These are phyloP conservation scores for Enteromius argenteus DNA, from an alignment of 2,797 vertebrate species.

Conservation along the genomic window DNA sequence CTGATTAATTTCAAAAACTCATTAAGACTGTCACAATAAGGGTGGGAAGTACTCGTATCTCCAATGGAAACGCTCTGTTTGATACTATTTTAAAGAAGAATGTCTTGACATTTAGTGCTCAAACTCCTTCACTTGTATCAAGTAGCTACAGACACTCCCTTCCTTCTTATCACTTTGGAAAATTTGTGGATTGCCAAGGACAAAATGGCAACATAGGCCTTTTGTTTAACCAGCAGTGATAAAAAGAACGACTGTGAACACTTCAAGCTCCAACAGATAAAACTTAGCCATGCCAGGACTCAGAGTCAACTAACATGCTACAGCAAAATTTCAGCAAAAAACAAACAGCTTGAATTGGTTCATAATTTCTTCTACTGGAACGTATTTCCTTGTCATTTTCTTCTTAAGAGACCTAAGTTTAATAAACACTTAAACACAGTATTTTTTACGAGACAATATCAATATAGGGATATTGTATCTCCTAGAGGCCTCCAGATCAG, in stretches of 20 bases:
- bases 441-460: not conserved
- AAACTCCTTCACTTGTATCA: constrained; percentile 43
- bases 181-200: constrained; percentile 53
- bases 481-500: not conserved
- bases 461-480: not conserved
- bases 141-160: constrained; percentile 29
- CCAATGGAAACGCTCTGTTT: not conserved
- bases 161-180: constrained; percentile 42
- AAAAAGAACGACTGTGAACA: constrained; percentile 33
- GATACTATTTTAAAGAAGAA: constrained; percentile 13
- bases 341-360: not conserved
- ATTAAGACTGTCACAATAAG: not conserved
- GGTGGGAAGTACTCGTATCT: constrained; percentile 9
- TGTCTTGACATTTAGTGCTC: constrained; percentile 31
- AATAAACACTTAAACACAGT: not conserved
- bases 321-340: constrained; percentile 9
- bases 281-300: not conserved
- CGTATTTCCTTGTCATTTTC: not conserved
- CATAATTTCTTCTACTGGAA: not conserved
- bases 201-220: constrained; percentile 32
- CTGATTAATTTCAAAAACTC: not conserved
- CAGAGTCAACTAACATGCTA: not conserved
- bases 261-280: constrained; percentile 24
- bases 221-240: constrained; percentile 54
- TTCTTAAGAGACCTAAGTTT: not conserved